Percentiles rank a stretch among this genome's conserved stretches.
Evolutionary conservation across 2,888 invertebrate genomes (phyloP).

Genomic region (Exephanes ischioxanthus): DNA sequence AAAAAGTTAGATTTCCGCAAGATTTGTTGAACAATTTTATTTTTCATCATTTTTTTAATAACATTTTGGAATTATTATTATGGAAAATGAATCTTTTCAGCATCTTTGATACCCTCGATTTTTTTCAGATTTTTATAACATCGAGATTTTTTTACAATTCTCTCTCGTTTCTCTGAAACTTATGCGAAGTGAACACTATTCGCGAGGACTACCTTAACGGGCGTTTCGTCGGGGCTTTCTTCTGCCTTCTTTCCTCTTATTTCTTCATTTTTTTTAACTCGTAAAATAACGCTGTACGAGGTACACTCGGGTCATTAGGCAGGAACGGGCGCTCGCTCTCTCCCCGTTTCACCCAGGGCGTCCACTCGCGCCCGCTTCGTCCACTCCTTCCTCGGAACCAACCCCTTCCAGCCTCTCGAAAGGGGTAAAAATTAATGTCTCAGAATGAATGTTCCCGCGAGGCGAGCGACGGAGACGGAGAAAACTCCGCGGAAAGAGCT

Average conservation of each 20-base stretch:
- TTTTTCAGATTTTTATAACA: too few relatives aligned
- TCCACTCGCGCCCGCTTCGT: constrained; percentile 62
- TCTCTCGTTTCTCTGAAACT: too few relatives aligned
- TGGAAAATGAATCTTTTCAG: too few relatives aligned
- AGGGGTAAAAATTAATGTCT: constrained; percentile 85
- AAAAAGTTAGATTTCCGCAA: too few relatives aligned
- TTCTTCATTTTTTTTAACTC: constrained; percentile 44
- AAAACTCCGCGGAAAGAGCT: constrained; percentile 61
- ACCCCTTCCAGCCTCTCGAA: constrained; percentile 70
- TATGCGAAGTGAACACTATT: too few relatives aligned
- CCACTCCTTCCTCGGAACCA: constrained; percentile 27
- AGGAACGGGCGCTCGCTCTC: constrained; percentile 70
- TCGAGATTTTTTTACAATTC: too few relatives aligned
- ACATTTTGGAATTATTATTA: too few relatives aligned
- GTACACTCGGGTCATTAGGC: constrained; percentile 83
- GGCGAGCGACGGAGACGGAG: constrained; percentile 70
- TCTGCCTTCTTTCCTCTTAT: constrained; percentile 36
- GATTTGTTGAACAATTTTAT: too few relatives aligned
- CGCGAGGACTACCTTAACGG: constrained; percentile 66
- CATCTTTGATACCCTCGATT: too few relatives aligned
- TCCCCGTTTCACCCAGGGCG: constrained; percentile 32
- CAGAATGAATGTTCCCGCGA: constrained; percentile 83
- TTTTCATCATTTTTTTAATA: too few relatives aligned
- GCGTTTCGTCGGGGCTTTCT: constrained; percentile 75
- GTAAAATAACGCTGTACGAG: constrained; percentile 70